Base-by-base conservation (phyloP, 2,113 vertebrate species). In the Trichomycterus rosablanca region DNA sequence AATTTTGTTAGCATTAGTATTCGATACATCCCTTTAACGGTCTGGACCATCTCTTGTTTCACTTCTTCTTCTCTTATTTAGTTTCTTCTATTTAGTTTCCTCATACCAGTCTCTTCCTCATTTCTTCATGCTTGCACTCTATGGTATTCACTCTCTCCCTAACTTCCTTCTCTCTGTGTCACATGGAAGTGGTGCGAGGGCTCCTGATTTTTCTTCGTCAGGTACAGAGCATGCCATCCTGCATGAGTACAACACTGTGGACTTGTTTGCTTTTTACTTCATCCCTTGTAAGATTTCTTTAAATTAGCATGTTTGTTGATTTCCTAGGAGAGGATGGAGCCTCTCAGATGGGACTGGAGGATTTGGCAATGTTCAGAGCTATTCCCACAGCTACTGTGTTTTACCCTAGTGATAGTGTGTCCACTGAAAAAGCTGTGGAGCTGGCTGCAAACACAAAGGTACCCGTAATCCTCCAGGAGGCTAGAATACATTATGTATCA, bases 391-490 rank as follows among this genome's bases (percentile, higher is more conserved):
- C 90, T 1, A 97, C 95, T 1, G 84, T 97, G 48, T 97, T 97
- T 75, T 97, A 94, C 67, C 94, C 93, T 14, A 89, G 94, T 0
- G 93, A 97, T 23, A 93, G 87, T 1, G 92, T 97, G 39, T 84
- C 92, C 22, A 92, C 92, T 2, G 95, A 97, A 81, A 96, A 93
- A 77, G 95, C 95, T 0, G 92, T 97, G 61, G 94, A 97, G 67
- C 77, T 97, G 74, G 91, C 94, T 71, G 91, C 91, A 64, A 91
- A 89, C 68, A 94, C 87, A 26, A 95, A 92, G 91, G 95, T 97
- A 62, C 7, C 30, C 61, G 30, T 1, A 19, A 14, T 19, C 26
- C 9, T 24, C n/a, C n/a, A n/a, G n/a, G n/a, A n/a, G n/a, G n/a
- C n/a, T n/a, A n/a, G n/a, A n/a, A n/a, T n/a, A n/a, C n/a, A n/a